Base-by-base conservation (phyloP, 2,113 vertebrate genomes). In the Trochalopteron elliotii region DNA sequence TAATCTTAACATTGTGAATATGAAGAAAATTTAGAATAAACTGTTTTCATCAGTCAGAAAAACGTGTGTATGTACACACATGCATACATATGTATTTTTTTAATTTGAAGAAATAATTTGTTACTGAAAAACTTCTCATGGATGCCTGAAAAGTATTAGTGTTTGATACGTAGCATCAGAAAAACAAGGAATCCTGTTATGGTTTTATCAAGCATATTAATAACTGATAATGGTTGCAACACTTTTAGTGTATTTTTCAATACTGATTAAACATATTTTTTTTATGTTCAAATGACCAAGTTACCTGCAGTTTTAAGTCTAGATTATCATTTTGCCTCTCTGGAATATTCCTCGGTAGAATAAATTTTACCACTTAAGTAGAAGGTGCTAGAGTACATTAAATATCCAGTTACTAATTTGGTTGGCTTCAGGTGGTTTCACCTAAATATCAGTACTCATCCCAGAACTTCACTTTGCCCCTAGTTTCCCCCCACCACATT, bases 31-130 rank as follows among this genome's bases (percentile, higher is more conserved):
- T 25, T 45, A 65, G 37, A 11, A 5, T 18, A 15, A 72, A 27
- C 31, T 50, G 5, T 30, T 71, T 70, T 27, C 8, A 17, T 78
- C 15, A 28, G 11, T 74, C 25, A 61, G 50, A 74, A 84, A 37
- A 10, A 25, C 5, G 0, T 42, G 4, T 31, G 1, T 60, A 2
- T 45, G 10, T 21, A 11, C 5, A 11, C 5, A 4, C 4, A 9
- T 21, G 3, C 10, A 59, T 17, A 27, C 13, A 1, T n/a, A 27
- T 24, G 3, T 39, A 1, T 33, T 33, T 89, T 57, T 83, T 10
- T 72, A 65, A 35, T 67, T 81, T 42, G 50, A 93, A 59, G 2
- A 63, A 83, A 35, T 31, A 49, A 37, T 42, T 64, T 75, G 1
- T 67, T 33, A 55, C 21, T 31, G 25, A 39, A 83, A 83, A 76